Conservation (phyloP, 53 echinoderm and acorn worm genomes). For the Arbacia lixula region DNA sequence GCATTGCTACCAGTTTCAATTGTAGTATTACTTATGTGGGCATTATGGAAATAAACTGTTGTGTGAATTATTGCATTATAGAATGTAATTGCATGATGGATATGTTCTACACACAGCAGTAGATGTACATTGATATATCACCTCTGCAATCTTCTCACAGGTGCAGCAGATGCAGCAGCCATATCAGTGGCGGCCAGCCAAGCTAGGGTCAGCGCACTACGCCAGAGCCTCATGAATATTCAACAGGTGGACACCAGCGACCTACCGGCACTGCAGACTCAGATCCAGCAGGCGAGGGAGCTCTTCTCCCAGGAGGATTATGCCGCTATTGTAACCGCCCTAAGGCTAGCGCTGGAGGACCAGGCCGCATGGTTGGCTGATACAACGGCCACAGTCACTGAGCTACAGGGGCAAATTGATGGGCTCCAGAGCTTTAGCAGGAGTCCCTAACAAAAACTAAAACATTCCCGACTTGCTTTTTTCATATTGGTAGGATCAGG, state of each 20-base stretch:
- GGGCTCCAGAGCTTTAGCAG: constrained; percentile 85
- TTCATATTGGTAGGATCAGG: too few species aligned
- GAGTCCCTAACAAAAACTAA: constrained; percentile 8
- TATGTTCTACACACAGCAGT: too few species aligned
- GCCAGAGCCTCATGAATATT: constrained; percentile 51
- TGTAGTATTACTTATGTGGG: too few species aligned
- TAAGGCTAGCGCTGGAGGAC: constrained; percentile 66
- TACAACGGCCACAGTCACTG: constrained; percentile 44
- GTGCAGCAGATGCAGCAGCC: constrained; percentile 41
- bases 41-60: too few species aligned
- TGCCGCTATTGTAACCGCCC: constrained; percentile 22
- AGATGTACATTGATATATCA: too few species aligned
- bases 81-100: too few species aligned
- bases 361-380: constrained; percentile 80
- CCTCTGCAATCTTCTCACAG: too few species aligned
- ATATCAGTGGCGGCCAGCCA: constrained; percentile 11
- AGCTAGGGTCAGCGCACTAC: constrained; percentile 20
- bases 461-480: too few species aligned
- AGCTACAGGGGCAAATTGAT: constrained; percentile 72
- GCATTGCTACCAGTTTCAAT: too few species aligned
- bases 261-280: constrained; percentile 52
- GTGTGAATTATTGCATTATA: too few species aligned
- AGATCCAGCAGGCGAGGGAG: constrained; percentile 56
- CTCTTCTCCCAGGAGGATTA: constrained; percentile 70
- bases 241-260: constrained; percentile 61